These are phyloP conservation scores for Drosophila azteca DNA, from an alignment of 1,140 invertebrate species.

Conservation along the genomic window DNA sequence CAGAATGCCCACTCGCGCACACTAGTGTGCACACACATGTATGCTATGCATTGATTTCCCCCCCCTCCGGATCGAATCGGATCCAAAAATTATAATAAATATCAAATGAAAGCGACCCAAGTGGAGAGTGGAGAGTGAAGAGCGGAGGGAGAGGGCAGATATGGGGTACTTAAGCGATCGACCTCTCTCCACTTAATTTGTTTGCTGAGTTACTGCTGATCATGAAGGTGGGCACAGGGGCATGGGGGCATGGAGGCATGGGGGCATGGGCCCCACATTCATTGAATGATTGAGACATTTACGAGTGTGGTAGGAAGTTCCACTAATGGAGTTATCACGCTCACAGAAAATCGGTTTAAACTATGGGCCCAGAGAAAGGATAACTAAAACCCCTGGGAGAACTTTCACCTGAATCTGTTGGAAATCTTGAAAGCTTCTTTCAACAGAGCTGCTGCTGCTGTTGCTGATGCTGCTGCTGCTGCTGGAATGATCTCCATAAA, in stretches of 20 bases:
- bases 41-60: constrained; percentile 47
- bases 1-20: constrained; percentile 21
- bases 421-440: constrained; percentile 19
- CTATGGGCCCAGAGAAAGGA: constrained; percentile 23
- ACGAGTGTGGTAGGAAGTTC: constrained; percentile 30
- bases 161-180: constrained; percentile 5
- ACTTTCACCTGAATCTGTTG: background rate
- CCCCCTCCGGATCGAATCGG: background rate
- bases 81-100: constrained; percentile 53
- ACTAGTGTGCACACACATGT: background rate
- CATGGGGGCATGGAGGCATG: background rate
- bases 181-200: constrained; percentile 57
- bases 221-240: constrained; percentile 25
- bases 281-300: constrained; percentile 49
- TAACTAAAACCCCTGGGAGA: background rate
- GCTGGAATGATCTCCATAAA: constrained; percentile 38
- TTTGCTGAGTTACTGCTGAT: constrained; percentile 44
- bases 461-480: background rate
- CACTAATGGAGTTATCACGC: constrained; percentile 53
- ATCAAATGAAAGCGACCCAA: constrained; percentile 43
- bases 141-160: background rate
- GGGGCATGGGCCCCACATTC: constrained; percentile 13
- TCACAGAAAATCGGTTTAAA: constrained; percentile 38
- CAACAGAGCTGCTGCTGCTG: constrained; percentile 2
- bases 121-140: background rate